Evolutionary conservation across 2,888 invertebrate genomes (phyloP).

Genomic region (Drosophila helvetica): DNA sequence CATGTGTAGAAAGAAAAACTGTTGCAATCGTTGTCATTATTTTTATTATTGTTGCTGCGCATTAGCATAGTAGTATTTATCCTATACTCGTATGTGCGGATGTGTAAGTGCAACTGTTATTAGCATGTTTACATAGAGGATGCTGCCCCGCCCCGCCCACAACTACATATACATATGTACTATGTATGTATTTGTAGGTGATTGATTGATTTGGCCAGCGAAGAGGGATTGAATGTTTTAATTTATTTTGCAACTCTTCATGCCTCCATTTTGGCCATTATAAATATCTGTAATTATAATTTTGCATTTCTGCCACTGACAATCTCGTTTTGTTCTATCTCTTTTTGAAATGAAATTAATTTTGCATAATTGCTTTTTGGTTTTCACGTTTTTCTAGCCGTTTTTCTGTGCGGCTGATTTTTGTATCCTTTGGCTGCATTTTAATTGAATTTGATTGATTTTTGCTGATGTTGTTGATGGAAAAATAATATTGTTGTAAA

Average conservation of each 20-base stretch:
- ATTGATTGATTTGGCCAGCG: conserved; percentile 41
- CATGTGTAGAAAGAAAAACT: conserved; percentile 41
- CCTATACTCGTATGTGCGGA: neutral
- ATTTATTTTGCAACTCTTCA: conserved; percentile 36
- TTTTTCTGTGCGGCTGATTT: conserved; percentile 37
- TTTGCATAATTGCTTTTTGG: conserved; percentile 59
- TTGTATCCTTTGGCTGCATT: conserved; percentile 57
- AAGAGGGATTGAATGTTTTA: conserved; percentile 7
- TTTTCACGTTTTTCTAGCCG: conserved; percentile 11
- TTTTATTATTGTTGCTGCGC: conserved; percentile 27
- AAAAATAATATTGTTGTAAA: conserved; percentile 78
- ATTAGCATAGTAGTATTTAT: conserved; percentile 45
- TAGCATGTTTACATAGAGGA: conserved; percentile 40
- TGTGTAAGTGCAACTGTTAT: conserved; percentile 41
- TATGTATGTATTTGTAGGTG: conserved; percentile 29
- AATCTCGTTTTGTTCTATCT: conserved; percentile 27
- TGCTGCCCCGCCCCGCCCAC: neutral
- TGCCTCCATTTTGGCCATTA: conserved; percentile 29
- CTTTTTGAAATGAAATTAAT: conserved; percentile 58
- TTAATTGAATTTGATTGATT: conserved; percentile 80
- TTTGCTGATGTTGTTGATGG: conserved; percentile 75
- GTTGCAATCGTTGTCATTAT: conserved; percentile 44
- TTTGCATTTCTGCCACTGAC: conserved; percentile 52
- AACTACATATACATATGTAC: neutral
- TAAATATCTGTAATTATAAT: conserved; percentile 29